Base-by-base conservation (phyloP, 2,113 vertebrate genomes). In the Chrysemys picta region DNA sequence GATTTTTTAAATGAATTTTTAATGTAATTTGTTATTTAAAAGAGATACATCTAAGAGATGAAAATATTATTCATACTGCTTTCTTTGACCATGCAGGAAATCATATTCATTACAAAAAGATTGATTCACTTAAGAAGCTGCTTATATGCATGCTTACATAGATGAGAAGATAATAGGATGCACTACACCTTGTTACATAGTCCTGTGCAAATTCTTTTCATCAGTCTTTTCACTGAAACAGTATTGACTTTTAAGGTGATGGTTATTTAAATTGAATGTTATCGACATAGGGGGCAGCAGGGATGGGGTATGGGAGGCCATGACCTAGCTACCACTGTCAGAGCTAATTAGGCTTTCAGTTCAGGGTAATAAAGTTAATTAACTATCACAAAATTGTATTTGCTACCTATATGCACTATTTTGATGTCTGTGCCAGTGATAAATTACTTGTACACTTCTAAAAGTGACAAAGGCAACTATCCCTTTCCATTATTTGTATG, bases 321-420 rank as follows among this genome's bases (percentile, higher is more conserved):
- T 96, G 91, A 85, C 92, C 97, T 88, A 85, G 95, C 92, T 96
- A 90, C 25, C 0, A 22, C 53, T 83, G 79, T 90, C 88, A 90
- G 92, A 96, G 95, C 93, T 97, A 96, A 98, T 95, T 97, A 92
- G 82, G 79, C 87, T 94, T 96, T 78, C 29, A 83, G 22, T 90
- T 88, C 65, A 89, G 91, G 80, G 80, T 94, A 94, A 93, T 94
- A 96, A 95, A 96, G 2, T 21, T 53, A 91, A 93, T 88, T 91
- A 69, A 92, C 88, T 96, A 17, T 50, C 79, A 79, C 85, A 95
- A 96, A 97, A 91, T 86, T 76, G 53, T 93, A 92, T 92, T 91
- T 89, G 56, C 62, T 91, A 93, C 92, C 56, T 95, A 87, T 62
- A 69, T 45, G 42, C 62, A 88, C 76, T 92, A 91, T 89, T 92